These are phyloP conservation scores for Vulpes lagopus DNA, from an alignment of 2,113 vertebrate genomes.

Conservation along the genomic window DNA sequence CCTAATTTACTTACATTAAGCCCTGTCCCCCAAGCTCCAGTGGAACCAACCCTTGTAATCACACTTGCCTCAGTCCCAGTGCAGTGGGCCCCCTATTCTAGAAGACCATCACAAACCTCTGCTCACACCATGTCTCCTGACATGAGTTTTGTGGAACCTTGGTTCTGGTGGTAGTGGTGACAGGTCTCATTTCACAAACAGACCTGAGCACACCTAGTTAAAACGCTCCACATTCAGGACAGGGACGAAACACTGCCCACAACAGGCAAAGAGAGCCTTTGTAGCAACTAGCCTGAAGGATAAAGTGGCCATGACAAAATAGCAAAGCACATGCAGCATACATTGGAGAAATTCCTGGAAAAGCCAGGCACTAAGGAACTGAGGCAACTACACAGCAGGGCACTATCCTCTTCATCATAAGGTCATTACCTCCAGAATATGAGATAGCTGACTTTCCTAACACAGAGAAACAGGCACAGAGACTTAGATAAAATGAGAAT, in stretches of 20 bases:
- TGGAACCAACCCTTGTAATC: neutral
- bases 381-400: neutral
- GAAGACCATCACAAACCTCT: neutral
- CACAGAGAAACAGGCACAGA: neutral
- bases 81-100: too few species aligned
- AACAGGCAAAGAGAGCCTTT: neutral
- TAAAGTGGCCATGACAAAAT: neutral
- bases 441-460: neutral
- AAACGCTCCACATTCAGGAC: neutral
- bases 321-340: neutral
- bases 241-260: neutral
- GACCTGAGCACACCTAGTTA: neutral
- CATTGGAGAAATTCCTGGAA: neutral
- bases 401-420: neutral
- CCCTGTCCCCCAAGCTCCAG: neutral
- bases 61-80: neutral
- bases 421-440: neutral
- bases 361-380: neutral
- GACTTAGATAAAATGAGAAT: neutral
- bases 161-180: neutral
- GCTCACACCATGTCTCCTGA: neutral
- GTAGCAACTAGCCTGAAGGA: neutral
- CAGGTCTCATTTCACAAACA: neutral
- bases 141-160: neutral
- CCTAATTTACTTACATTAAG: neutral